Evolutionary conservation across 2,113 vertebrate genomes (phyloP).

Genomic region (Holacanthus passer): DNA sequence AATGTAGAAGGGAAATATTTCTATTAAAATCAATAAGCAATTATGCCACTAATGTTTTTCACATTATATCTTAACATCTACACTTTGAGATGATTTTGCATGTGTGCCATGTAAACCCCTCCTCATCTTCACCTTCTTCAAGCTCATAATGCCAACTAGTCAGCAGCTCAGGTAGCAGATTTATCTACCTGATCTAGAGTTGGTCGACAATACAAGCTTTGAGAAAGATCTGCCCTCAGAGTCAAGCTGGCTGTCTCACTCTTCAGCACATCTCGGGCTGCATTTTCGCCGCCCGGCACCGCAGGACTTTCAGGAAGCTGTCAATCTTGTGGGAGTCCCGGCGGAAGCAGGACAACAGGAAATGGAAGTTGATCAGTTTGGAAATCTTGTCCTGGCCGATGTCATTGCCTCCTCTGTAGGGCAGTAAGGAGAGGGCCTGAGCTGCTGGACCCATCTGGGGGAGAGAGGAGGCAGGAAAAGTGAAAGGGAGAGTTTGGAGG

Average conservation of each 20-base stretch:
- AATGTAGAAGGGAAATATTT: background rate
- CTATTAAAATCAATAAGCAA: background rate
- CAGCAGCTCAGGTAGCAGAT: background rate
- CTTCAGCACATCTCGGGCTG: conserved; percentile 80
- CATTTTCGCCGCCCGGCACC: conserved; percentile 79
- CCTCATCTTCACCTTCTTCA: background rate
- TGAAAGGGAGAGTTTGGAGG: background rate
- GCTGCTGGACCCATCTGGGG: conserved; percentile 79
- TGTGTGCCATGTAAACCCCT: background rate
- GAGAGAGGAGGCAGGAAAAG: conserved; percentile 19
- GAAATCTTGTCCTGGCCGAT: conserved; percentile 79
- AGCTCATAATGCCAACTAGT: background rate
- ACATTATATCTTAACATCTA: background rate
- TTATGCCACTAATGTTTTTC: no score
- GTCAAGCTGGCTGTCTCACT: background rate
- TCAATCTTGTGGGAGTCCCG: conserved; percentile 88
- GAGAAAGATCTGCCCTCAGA: background rate
- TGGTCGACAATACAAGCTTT: conserved; percentile 16
- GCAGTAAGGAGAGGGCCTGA: conserved; percentile 75
- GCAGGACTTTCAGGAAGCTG: conserved; percentile 87
- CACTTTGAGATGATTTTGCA: background rate
- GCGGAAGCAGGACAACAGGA: conserved; percentile 86
- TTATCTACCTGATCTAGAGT: conserved; percentile 1
- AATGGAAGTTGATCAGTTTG: conserved; percentile 81
- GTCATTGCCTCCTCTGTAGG: conserved; percentile 69